Percentiles rank a stretch among this genome's conserved stretches.
phyloP scores from a whole-genome alignment of 2,888 invertebrate species.

The Archips crataeganus region DNA sequence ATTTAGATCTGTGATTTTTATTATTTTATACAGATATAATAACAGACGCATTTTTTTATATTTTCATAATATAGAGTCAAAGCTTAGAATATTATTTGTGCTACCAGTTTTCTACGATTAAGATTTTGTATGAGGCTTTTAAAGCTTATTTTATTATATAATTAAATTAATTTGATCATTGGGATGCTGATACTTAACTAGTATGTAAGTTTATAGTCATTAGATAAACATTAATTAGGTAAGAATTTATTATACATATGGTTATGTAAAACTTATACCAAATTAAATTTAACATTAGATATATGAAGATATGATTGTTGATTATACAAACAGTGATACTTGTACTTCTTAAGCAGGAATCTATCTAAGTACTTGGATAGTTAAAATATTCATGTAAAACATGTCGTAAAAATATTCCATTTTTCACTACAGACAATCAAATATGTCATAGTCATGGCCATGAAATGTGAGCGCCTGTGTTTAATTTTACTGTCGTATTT shows the following conservation, averaged over 20 bases:
- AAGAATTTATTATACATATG: not conserved
- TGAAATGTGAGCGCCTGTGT: not conserved
- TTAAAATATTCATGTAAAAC: too few species aligned
- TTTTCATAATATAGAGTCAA: not conserved
- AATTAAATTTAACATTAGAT: not conserved
- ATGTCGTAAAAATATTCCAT: too few species aligned
- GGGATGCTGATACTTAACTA: not conserved
- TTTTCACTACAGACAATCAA: not conserved
- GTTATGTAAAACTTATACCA: not conserved
- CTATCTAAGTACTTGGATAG: too few species aligned
- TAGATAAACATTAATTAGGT: not conserved
- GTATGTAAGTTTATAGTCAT: not conserved
- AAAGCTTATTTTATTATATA: not conserved
- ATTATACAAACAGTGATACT: too few species aligned
- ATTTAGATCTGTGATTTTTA: too few species aligned
- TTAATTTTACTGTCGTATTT: slow-evolving; percentile 18
- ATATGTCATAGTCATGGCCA: slow-evolving; percentile 12
- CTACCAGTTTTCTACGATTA: not conserved
- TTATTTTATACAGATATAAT: too few species aligned
- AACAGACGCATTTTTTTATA: too few species aligned
- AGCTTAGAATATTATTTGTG: too few species aligned
- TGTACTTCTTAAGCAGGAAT: too few species aligned
- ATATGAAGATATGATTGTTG: not conserved
- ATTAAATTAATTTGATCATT: not conserved
- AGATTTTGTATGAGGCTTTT: not conserved